These are phyloP conservation scores for Caenorhabditis afra DNA, from an alignment of 2,888 invertebrate genomes.

Conservation along the genomic window DNA sequence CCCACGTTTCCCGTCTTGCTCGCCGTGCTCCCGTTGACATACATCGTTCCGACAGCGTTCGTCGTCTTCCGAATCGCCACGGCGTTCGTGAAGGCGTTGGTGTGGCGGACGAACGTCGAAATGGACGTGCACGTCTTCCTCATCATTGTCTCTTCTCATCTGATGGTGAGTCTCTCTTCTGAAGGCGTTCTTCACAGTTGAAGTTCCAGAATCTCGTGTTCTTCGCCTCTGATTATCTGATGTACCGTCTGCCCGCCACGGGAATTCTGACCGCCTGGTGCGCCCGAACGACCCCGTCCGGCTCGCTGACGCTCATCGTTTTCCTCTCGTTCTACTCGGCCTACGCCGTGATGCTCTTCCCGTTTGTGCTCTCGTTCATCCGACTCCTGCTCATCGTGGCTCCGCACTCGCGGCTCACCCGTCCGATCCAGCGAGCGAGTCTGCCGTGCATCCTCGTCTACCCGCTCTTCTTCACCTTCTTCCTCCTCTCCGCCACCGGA, in stretches of 20 bases:
- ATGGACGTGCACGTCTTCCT: constrained; percentile 12
- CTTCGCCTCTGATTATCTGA: constrained; percentile 28
- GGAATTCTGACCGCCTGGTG: constrained; percentile 25
- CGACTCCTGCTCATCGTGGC: constrained; percentile 15
- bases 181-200: no score
- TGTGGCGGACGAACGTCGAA: not conserved
- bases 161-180: constrained; percentile 16
- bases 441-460: constrained; percentile 2
- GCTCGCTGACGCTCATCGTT: constrained; percentile 3
- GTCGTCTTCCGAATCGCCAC: not conserved
- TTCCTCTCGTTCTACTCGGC: constrained; percentile 20
- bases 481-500: constrained; percentile 12
- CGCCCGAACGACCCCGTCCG: not conserved
- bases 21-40: constrained; percentile 7
- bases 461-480: constrained; percentile 25
- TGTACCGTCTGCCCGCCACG: constrained; percentile 28
- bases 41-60: constrained; percentile 1
- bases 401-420: constrained; percentile 2
- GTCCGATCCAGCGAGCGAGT: not conserved
- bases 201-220: constrained; percentile 18
- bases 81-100: not conserved
- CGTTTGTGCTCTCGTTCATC: constrained; percentile 20
- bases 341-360: constrained; percentile 23
- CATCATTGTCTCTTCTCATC: constrained; percentile 5
- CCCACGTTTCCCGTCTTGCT: constrained; percentile 9